Conservation (phyloP, 2,113 vertebrate genomes). For the Scartelaos histophorus region DNA sequence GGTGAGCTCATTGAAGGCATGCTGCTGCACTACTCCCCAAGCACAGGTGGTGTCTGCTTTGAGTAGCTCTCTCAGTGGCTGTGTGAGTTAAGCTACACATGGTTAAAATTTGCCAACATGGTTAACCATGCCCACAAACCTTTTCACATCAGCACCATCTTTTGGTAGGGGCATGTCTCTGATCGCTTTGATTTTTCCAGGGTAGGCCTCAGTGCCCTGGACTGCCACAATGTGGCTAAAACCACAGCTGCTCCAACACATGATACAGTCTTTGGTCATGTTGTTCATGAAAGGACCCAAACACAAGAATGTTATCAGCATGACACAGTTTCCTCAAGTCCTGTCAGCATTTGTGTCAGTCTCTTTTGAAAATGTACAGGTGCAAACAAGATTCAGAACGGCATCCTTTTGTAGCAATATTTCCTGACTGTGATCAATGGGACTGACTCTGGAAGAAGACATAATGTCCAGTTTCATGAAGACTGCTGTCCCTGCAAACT, state of each 20-base stretch:
- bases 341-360: too few species aligned
- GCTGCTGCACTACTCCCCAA: background rate
- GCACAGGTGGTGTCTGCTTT: background rate
- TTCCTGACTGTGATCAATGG: conserved; percentile 11
- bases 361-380: conserved; percentile 24
- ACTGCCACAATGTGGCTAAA: background rate
- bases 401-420: conserved; percentile 26
- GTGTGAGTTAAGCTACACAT: background rate
- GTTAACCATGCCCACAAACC: conserved; percentile 1
- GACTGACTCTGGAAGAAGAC: too few species aligned
- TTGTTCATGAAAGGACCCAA: background rate
- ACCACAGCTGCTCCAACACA: conserved; percentile 6
- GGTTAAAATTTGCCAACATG: conserved; percentile 3
- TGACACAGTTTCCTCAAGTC: too few species aligned
- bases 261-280: conserved; percentile 20
- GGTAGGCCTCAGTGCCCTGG: background rate
- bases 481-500: too few species aligned
- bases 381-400: conserved; percentile 14
- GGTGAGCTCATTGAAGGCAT: background rate
- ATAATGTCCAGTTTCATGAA: too few species aligned
- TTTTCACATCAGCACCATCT: background rate
- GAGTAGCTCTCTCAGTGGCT: background rate
- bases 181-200: background rate
- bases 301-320: background rate
- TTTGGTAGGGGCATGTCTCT: background rate